Evolutionary conservation across 2,888 invertebrate genomes (phyloP).

Genomic region (Chymomyza procnemis): DNA sequence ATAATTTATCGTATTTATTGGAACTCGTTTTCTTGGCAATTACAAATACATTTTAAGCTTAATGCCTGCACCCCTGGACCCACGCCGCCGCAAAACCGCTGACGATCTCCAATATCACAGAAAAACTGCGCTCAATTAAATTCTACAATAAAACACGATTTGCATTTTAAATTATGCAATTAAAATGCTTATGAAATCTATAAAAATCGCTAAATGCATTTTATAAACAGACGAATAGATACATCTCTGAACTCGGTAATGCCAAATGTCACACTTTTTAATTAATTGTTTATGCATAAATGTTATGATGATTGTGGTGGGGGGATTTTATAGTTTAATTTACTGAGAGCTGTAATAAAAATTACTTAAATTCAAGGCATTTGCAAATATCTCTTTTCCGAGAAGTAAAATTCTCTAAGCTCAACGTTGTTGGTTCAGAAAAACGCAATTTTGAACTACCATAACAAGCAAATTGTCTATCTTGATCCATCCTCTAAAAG

Average conservation of each 20-base stretch:
- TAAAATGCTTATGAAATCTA: slow-evolving; percentile 73
- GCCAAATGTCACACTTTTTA: slow-evolving; percentile 59
- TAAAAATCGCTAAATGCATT: slow-evolving; percentile 69
- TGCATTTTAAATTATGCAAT: slow-evolving; percentile 72
- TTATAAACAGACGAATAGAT: slow-evolving; percentile 35
- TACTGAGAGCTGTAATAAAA: neutral
- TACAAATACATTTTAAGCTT: neutral
- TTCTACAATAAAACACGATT: slow-evolving; percentile 68
- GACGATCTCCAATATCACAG: slow-evolving; percentile 45
- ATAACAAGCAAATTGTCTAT: no score
- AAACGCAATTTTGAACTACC: no score
- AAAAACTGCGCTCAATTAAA: slow-evolving; percentile 62
- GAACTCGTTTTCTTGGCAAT: slow-evolving; percentile 31
- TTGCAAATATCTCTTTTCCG: no score
- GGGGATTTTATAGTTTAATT: neutral
- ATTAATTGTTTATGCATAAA: slow-evolving; percentile 52
- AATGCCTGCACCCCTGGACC: neutral
- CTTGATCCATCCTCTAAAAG: no score
- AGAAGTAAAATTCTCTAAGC: no score
- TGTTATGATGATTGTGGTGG: neutral
- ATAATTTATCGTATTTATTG: slow-evolving; percentile 32
- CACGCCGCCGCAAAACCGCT: neutral
- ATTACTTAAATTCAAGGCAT: no score
- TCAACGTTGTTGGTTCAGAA: no score
- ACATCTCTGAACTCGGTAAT: slow-evolving; percentile 26